These are phyloP conservation scores for Empidonax alnorum DNA, from an alignment of 2,113 vertebrate genomes.

Conservation along the genomic window DNA sequence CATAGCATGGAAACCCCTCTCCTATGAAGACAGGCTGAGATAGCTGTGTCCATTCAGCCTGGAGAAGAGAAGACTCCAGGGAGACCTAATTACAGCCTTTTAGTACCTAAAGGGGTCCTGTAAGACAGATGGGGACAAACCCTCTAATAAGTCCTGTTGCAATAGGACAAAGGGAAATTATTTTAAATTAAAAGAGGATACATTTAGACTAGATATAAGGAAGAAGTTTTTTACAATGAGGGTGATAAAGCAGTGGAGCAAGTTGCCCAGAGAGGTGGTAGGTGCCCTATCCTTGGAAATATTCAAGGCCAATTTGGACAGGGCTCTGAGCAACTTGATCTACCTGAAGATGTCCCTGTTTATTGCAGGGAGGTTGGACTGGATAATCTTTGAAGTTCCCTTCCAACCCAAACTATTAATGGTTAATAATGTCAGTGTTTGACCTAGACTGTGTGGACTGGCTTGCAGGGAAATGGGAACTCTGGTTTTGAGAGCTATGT, in stretches of 20 bases:
- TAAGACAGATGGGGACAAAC: not conserved
- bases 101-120: not conserved
- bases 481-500: not conserved
- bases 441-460: not conserved
- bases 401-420: not conserved
- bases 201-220: not conserved
- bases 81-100: not conserved
- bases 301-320: not conserved
- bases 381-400: not conserved
- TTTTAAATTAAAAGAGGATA: not conserved
- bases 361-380: rapidly evolving
- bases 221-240: not conserved
- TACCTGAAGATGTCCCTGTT: not conserved
- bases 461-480: not conserved
- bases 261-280: not conserved
- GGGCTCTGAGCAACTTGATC: not conserved
- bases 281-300: not conserved
- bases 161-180: not conserved
- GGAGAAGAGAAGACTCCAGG: not conserved
- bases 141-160: not conserved
- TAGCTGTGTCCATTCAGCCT: not conserved
- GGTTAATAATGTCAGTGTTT: not conserved
- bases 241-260: not conserved
- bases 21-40: not conserved
- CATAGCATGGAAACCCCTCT: not conserved